Evolutionary conservation across 2,797 vertebrate species (phyloP).

Genomic region (Centropyge bicolor): DNA sequence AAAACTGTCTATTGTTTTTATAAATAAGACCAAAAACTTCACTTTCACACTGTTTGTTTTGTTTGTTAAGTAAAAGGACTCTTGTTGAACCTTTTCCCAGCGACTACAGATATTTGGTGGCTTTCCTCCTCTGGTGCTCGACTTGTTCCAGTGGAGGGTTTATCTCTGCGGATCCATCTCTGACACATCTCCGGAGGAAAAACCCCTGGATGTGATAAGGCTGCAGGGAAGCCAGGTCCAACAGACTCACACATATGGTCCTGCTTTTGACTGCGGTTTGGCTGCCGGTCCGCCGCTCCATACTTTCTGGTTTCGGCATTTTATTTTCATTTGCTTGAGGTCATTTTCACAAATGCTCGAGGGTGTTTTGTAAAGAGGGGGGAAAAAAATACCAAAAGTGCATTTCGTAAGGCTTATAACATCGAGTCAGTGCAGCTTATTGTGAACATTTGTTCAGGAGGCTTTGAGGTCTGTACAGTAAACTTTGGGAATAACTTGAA

Average conservation of each 20-base stretch:
- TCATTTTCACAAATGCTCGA: slow-evolving; percentile 60
- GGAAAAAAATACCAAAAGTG: background rate
- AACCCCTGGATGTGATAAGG: slow-evolving; percentile 52
- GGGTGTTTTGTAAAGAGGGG: slow-evolving; percentile 44
- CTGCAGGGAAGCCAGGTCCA: slow-evolving; percentile 50
- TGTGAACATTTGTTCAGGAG: background rate
- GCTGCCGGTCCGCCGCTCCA: slow-evolving; percentile 60
- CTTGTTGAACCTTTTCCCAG: background rate
- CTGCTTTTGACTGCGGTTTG: slow-evolving; percentile 81
- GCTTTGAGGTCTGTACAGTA: slow-evolving; percentile 1
- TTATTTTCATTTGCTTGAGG: slow-evolving; percentile 72
- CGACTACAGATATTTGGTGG: background rate
- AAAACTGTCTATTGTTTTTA: too few relatives aligned
- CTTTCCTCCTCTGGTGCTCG: slow-evolving; percentile 7
- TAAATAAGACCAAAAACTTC: too few relatives aligned
- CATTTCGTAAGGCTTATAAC: slow-evolving; percentile 16
- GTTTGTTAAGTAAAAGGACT: slow-evolving; percentile 1
- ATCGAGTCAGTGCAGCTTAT: slow-evolving; percentile 3
- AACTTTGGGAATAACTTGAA: slow-evolving; percentile 18
- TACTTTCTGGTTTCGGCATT: slow-evolving; percentile 72
- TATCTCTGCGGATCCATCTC: slow-evolving; percentile 54
- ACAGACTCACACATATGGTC: slow-evolving; percentile 77
- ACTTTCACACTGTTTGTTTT: background rate
- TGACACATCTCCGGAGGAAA: slow-evolving; percentile 17
- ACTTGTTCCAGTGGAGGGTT: slow-evolving; percentile 21